Conservation (phyloP, 1,140 invertebrate species). For the Saccostrea glomerata region DNA sequence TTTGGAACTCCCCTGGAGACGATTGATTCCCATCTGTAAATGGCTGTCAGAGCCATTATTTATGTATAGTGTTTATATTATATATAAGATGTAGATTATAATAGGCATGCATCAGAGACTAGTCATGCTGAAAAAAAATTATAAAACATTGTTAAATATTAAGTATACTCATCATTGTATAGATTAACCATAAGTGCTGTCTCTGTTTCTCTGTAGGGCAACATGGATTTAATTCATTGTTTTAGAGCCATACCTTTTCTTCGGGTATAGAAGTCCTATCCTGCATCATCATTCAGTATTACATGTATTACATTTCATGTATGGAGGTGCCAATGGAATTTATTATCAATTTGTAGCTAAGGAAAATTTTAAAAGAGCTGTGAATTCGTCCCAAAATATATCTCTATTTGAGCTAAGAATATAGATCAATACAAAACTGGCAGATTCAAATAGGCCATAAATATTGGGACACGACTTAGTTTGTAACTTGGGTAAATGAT, state of each 20-base stretch:
- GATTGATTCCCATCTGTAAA: background rate
- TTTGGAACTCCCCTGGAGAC: background rate
- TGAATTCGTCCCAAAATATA: background rate
- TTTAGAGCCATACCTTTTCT: background rate
- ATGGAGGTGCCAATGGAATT: background rate
- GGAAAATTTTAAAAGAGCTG: background rate
- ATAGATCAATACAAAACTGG: background rate
- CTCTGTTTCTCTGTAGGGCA: background rate
- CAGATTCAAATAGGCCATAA: too few species aligned
- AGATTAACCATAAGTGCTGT: background rate
- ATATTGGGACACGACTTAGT: background rate
- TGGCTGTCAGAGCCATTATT: background rate
- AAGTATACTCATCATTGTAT: conserved; percentile 22
- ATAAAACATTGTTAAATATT: background rate
- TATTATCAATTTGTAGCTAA: background rate
- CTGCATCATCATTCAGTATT: background rate
- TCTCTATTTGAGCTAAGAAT: background rate
- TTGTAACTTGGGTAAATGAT: background rate
- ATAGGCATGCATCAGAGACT: conserved; percentile 20
- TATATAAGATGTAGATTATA: conserved; percentile 10
- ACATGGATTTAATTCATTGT: background rate
- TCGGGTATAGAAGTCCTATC: background rate
- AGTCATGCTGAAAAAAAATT: background rate
- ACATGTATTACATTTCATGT: background rate
- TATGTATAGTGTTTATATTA: conserved; percentile 21